Conservation (phyloP, 2,113 vertebrate genomes). For the Alligator mississippiensis region DNA sequence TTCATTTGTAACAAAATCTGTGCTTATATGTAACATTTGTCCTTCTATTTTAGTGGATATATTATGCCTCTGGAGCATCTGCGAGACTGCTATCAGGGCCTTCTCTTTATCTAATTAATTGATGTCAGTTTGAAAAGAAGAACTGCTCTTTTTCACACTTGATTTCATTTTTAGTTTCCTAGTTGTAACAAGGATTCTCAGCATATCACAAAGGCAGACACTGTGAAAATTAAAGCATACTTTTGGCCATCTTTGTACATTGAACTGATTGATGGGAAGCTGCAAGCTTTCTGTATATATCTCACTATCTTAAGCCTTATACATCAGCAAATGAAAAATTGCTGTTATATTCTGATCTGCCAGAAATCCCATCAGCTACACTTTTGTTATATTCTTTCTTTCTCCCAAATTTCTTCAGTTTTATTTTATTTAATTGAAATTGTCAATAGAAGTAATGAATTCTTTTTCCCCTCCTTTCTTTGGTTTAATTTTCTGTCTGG, state of each 20-base stretch:
- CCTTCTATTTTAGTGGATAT: not conserved
- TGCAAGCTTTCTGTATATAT: not conserved
- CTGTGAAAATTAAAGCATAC: not conserved
- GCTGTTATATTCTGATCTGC: not conserved
- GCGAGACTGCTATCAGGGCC: not conserved
- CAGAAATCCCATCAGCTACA: not conserved
- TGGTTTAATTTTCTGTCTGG: too few species aligned
- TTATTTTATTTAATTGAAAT: too few species aligned
- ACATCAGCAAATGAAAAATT: not conserved
- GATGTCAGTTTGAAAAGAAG: not conserved
- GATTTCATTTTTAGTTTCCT: not conserved
- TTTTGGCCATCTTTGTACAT: not conserved
- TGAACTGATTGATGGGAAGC: not conserved
- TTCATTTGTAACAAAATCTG: not conserved
- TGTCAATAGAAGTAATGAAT: too few species aligned
- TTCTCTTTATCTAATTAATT: not conserved
- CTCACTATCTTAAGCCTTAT: not conserved
- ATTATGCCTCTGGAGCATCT: not conserved
- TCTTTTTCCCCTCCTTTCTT: too few species aligned
- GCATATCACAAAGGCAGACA: not conserved
- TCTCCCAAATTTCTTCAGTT: not conserved
- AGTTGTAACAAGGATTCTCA: not conserved
- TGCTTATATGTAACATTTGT: not conserved
- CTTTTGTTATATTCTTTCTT: not conserved
- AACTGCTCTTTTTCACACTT: fast-evolving